Evolutionary conservation across 2,797 vertebrate genomes (phyloP), one percentile per base, ranked within the genome.

Genomic region (Cheracebus regulus): DNA sequence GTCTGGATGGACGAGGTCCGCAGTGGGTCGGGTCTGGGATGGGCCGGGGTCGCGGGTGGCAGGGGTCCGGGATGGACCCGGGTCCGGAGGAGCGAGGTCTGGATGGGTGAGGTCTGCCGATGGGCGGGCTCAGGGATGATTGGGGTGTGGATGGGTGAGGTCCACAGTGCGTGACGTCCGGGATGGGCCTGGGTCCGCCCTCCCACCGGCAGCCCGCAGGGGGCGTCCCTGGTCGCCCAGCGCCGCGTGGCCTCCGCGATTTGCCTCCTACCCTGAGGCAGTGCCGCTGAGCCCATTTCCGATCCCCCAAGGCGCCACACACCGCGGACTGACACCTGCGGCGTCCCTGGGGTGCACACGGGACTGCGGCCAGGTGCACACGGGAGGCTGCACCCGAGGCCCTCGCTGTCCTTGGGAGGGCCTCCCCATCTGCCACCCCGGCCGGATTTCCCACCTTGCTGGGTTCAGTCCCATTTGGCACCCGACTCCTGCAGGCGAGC

Each of bases 301-400:
- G 33, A 67, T 67, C 61, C 33, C 52, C 52, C 2, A 20, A 55
- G 61, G 33, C 99, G 99, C 99, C 99, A 99, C 99, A 99, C 99
- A 99, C 99, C 99, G 99, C 99, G 24, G 98, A 99, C 99, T 99
- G 99, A 99, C 99, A 99, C 99, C 99, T 99, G 99, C 99, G 99
- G 99, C 99, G 48, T 20, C 48, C 48, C 76, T 19, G 4, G 44
- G 28, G 58, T 22, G 22, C 58, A 39, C 48, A 41, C 7, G 19
- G 58, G 30, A 17, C 50, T 26, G 52, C 22, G 22, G 20, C 22
- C 22, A 11, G n/a, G 72, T 24, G 72, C 72, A 41, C 39, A 39
- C 5, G 12, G 22, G 72, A 41, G 52, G 72, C 19, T n/a, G 33
- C 19, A 4, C 19, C 67, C 19, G 33, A 9, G 33, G 33, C 41